Percentiles rank a stretch among this genome's conserved stretches.
phyloP scores from a whole-genome alignment of 2,113 vertebrate genomes.

The Sciurus niger region DNA sequence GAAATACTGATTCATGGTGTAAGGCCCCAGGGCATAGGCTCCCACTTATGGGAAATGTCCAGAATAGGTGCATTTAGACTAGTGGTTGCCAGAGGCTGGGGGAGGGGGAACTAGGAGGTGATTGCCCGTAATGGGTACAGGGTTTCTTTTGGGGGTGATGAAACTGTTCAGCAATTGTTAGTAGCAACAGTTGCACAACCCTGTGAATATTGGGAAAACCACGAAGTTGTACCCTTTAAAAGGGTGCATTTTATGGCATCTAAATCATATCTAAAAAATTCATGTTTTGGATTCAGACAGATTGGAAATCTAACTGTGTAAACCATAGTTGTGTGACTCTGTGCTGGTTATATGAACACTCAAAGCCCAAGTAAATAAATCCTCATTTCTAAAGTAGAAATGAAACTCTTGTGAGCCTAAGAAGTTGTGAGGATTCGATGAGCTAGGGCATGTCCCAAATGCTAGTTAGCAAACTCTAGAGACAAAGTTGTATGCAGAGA shows the following conservation, averaged over 20 bases:
- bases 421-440: not conserved
- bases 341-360: not conserved
- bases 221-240: not conserved
- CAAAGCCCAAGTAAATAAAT: no score
- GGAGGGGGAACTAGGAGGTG: accelerated
- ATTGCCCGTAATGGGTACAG: not conserved
- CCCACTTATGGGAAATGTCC: not conserved
- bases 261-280: not conserved
- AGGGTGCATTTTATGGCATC: not conserved
- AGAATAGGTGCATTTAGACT: not conserved
- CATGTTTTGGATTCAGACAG: not conserved
- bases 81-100: not conserved
- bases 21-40: not conserved
- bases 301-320: not conserved
- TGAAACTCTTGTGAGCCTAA: no score
- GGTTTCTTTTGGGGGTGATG: not conserved
- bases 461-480: not conserved
- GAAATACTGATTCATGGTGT: not conserved
- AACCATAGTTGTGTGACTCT: not conserved
- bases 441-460: no score
- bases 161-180: not conserved
- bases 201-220: not conserved
- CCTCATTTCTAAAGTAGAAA: not conserved
- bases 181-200: not conserved
- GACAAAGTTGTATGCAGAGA: not conserved